Evolutionary conservation across 2,888 invertebrate species (phyloP), one percentile per base, ranked within the genome.

Genomic region (Laothoe populi): DNA sequence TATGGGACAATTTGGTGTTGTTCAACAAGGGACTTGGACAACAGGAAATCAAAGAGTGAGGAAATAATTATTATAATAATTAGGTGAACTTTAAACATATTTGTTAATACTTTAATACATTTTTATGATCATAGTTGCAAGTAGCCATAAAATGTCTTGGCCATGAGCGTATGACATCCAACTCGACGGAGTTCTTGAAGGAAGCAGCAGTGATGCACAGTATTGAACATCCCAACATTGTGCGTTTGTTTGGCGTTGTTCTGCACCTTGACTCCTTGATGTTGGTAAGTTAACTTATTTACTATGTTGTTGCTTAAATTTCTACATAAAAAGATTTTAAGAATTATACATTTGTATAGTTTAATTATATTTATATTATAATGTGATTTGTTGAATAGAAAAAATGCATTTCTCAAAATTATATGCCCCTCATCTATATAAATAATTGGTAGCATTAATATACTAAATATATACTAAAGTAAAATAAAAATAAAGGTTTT

Each of bases 201-300:
- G 99, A 99, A 89, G 99, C 99, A 0, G 98, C 98, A 11, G 98
- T 99, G 69, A 99, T 99, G 99, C 99, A 99, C 86, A 96, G 97
- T 67, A 98, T 99, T 75, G 98, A 99, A 84, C 99, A 99, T 84
- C 98, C 98, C 65, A 98, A 98, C 84, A 98, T 99, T 73, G 99
- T 99, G 3, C 94, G 98, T n/a, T 93, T 99, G 63, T 99, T 98
- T 84, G 99, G 99, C 2, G 99, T 99, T 16, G 99, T 99, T 3
- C 93, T 99, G 63, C 98, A 99, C 79, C 96, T 98, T 58, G 97
- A 98, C 78, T 95, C 97, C 1, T 89, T 98, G 66, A 98, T 95
- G 95, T 85, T 95, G 87, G 95, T 95, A 78, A 73, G 86, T 76
- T 1, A 24, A 24, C 7, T 19, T 16, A 31, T 16, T n/a, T 49